Percentiles rank a stretch among this genome's conserved stretches.
Conservation (phyloP, 2,888 invertebrate species). For the Bellardia pandia region DNA sequence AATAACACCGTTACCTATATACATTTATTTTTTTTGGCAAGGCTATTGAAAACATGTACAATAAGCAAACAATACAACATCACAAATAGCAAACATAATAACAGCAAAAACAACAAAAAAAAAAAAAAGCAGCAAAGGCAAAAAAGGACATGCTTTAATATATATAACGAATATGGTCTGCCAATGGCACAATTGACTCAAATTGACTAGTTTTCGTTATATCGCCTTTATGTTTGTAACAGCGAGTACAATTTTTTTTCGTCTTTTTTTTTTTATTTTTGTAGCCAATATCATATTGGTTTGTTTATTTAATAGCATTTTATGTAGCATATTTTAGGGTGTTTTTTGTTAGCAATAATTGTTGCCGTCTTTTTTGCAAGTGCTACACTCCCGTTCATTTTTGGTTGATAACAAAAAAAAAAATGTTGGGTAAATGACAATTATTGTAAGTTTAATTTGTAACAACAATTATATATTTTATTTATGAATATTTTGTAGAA, state of each 20-base stretch:
- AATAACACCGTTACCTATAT: slow-evolving; percentile 61
- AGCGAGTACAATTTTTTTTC: neutral
- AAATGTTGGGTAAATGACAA: slow-evolving; percentile 37
- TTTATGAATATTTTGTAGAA: slow-evolving; percentile 6
- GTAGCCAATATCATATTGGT: neutral
- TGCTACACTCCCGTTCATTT: too few relatives aligned
- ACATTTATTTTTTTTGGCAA: slow-evolving; percentile 62
- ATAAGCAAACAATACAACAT: slow-evolving; percentile 23
- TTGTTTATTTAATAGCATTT: slow-evolving; percentile 4
- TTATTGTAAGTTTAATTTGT: slow-evolving; percentile 46
- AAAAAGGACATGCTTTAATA: slow-evolving; percentile 30
- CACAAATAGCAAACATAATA: slow-evolving; percentile 10
- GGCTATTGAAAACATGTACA: slow-evolving; percentile 56
- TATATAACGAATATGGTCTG: slow-evolving; percentile 53
- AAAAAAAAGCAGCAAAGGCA: neutral
- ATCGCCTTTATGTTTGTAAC: neutral
- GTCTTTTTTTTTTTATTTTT: neutral
- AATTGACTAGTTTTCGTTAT: slow-evolving; percentile 45
- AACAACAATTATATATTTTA: slow-evolving; percentile 26
- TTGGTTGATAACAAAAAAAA: neutral
- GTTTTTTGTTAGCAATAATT: neutral
- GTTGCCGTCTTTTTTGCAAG: neutral
- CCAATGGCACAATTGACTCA: slow-evolving; percentile 65
- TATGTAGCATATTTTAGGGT: slow-evolving; percentile 36
- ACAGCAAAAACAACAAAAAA: neutral